These are phyloP conservation scores for Myripristis murdjan DNA, from an alignment of 2,797 vertebrate genomes.

Conservation along the genomic window DNA sequence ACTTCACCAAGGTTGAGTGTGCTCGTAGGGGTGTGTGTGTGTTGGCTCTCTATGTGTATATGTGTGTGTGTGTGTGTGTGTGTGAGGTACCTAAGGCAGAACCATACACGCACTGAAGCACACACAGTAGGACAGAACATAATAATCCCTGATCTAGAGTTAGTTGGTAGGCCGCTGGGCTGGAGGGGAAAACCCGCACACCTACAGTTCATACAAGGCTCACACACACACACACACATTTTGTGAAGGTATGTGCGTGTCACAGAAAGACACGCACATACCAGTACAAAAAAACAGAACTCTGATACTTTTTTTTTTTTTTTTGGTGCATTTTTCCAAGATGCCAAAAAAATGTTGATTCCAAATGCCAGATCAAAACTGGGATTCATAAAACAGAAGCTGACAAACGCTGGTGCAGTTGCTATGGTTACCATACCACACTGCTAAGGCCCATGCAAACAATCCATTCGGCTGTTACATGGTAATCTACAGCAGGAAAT, in stretches of 20 bases:
- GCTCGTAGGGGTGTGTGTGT: conserved; percentile 39
- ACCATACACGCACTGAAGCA: conserved; percentile 60
- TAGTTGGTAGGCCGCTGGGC: conserved; percentile 63
- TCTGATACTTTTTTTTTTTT: too few species aligned
- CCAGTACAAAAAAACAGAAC: too few species aligned
- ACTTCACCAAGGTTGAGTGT: conserved; percentile 77
- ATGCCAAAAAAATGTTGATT: too few species aligned
- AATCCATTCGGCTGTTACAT: too few species aligned
- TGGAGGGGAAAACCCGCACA: conserved; percentile 64
- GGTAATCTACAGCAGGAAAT: too few species aligned
- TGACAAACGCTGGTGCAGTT: too few species aligned
- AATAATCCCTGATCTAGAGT: conserved; percentile 71
- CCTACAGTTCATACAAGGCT: conserved; percentile 57
- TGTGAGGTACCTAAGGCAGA: conserved; percentile 55
- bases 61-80: conserved; percentile 45
- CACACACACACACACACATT: conserved; percentile 13
- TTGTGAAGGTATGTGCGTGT: too few species aligned
- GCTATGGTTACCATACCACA: too few species aligned
- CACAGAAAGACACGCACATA: conserved; percentile 20
- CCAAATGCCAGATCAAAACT: too few species aligned
- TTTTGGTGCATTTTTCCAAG: too few species aligned
- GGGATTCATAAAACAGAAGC: too few species aligned
- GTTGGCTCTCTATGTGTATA: conserved; percentile 15
- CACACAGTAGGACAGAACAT: conserved; percentile 71
- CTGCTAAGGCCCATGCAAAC: too few species aligned